These are phyloP conservation scores for Acholoe squamosa DNA, from an alignment of 2,888 invertebrate species.

Conservation along the genomic window DNA sequence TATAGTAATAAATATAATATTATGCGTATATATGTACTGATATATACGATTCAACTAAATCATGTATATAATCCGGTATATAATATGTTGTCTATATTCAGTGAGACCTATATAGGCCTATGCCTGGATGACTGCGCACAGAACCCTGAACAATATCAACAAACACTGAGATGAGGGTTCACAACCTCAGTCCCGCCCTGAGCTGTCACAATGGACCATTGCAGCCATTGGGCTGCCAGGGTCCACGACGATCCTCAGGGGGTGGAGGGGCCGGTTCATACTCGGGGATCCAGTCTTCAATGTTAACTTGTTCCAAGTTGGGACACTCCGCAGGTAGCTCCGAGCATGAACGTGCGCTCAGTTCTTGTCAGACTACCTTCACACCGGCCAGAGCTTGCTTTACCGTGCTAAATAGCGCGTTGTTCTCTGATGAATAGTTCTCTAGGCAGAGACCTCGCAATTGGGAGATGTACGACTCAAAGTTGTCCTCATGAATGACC, in stretches of 20 bases:
- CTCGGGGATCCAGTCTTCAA: slow-evolving; percentile 59
- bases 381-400: slow-evolving; percentile 94
- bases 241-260: slow-evolving; percentile 9
- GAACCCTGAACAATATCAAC: background rate
- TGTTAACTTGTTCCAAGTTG: slow-evolving; percentile 47
- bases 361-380: slow-evolving; percentile 71
- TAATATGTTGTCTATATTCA: background rate
- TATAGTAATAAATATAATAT: too few species aligned
- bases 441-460: slow-evolving; percentile 91
- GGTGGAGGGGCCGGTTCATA: slow-evolving; percentile 55
- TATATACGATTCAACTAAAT: slow-evolving; percentile 28
- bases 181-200: slow-evolving; percentile 55
- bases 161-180: slow-evolving; percentile 29
- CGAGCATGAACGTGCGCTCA: slow-evolving; percentile 47
- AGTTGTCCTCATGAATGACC: slow-evolving; percentile 89
- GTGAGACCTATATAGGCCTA: background rate
- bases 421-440: slow-evolving; percentile 84
- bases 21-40: background rate
- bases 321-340: slow-evolving; percentile 28
- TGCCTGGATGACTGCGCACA: slow-evolving; percentile 9
- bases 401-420: slow-evolving; percentile 94
- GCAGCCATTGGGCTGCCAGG: slow-evolving; percentile 50
- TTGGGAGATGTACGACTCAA: slow-evolving; percentile 95
- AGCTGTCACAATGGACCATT: slow-evolving; percentile 57
- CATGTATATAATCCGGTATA: slow-evolving; percentile 31